Base-by-base conservation (phyloP, 2,113 vertebrate genomes). In the Phalacrocorax carbo region DNA sequence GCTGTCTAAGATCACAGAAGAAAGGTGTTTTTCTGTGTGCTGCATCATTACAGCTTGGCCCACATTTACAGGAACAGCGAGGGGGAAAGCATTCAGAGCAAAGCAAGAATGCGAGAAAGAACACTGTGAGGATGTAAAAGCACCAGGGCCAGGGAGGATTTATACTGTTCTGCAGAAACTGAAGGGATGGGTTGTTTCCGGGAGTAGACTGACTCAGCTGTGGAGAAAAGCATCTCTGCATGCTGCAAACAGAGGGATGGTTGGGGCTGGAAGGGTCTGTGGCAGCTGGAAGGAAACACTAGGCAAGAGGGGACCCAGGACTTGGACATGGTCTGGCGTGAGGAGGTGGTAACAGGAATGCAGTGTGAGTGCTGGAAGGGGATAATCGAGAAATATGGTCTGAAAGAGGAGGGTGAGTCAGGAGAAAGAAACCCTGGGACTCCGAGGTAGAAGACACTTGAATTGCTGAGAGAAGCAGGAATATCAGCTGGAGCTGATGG, bases 31-130 rank as follows among this genome's bases (percentile, higher is more conserved):
- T 94, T 93, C 73, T 80, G 55, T 61, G 36, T 88, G 94, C 89
- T 90, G 93, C 89, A 94, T 93, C 91, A 71, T 93, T 94, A 97
- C 86, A 95, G 89, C 46, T 94, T 91, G 96, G 89, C 87, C 95
- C 94, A 95, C 95, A 94, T 95, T 96, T 94, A 87, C 70, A 82
- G 68, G 84, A 94, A 87, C 58, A 94, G 78, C 12, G 23, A 95
- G 82, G 73, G 64, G 62, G 49, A 83, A 94, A 90, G 75, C 61
- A 72, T 66, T 91, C 84, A 92, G 73, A 86, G 71, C 55, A 87
- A 90, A 91, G 52, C 57, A 86, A 93, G 70, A 58, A 49, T 32
- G 7, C 4, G 11, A 95, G 77, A 84, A 83, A 81, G 80, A 93
- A 36, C 55, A 40, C 60, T 80, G 78, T 87, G 78, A 87, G 6